Conservation (phyloP, 2,888 invertebrate species). For the Galerucella calmariensis region DNA sequence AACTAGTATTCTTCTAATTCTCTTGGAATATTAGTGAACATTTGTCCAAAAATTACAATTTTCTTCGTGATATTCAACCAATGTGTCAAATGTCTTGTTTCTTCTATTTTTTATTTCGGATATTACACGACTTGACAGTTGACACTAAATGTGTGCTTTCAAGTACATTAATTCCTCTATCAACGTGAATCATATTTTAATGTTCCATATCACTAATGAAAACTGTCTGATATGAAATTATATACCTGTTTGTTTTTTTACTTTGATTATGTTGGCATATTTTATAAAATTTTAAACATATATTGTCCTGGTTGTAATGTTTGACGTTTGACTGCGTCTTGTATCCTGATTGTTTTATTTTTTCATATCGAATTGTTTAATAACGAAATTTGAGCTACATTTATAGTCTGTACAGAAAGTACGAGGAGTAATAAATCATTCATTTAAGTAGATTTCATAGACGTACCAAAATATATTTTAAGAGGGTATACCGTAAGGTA, state of each 20-base stretch:
- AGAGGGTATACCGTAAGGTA: no score
- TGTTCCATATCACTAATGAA: neutral
- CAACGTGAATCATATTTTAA: neutral
- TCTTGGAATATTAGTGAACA: no score
- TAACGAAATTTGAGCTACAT: no score
- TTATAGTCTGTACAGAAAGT: no score
- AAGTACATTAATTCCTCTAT: neutral
- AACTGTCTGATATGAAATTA: neutral
- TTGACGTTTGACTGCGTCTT: neutral
- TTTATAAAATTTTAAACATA: neutral
- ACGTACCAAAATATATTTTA: no score
- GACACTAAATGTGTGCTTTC: neutral
- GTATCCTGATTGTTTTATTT: neutral
- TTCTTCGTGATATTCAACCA: neutral
- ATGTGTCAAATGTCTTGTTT: neutral
- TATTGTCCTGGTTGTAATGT: neutral
- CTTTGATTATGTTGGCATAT: neutral
- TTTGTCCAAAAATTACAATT: no score
- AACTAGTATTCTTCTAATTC: no score
- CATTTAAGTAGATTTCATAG: no score
- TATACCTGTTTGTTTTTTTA: neutral
- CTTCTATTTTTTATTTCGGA: neutral
- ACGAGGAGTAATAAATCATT: no score
- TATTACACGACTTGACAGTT: neutral
- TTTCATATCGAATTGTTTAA: neutral